phyloP scores from a whole-genome alignment of 2,797 vertebrate species.

The Phylloscopus collybita region DNA sequence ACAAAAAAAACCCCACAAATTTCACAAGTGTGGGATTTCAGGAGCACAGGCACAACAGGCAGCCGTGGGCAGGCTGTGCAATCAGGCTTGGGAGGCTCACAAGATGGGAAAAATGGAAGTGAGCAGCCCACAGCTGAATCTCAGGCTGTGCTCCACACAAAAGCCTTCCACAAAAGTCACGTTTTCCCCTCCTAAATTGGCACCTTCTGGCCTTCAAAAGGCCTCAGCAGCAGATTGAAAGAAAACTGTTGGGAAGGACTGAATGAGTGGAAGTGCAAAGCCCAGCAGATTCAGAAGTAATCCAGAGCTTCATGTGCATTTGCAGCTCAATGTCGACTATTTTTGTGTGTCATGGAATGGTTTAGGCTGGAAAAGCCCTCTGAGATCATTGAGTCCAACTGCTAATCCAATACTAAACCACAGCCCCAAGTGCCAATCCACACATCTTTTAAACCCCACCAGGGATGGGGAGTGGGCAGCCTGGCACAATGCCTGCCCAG shows the following conservation, averaged over 20 bases:
- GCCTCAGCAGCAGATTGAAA: background rate
- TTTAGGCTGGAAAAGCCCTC: background rate
- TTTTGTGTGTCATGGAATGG: accelerated
- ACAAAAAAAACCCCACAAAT: background rate
- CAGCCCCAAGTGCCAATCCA: background rate
- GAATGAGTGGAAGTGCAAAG: background rate
- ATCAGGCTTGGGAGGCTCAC: accelerated
- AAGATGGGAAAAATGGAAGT: background rate
- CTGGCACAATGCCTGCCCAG: background rate
- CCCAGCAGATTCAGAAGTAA: background rate
- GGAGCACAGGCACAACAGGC: background rate
- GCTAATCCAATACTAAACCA: background rate
- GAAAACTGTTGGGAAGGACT: background rate
- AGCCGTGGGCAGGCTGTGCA: background rate
- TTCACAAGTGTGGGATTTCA: background rate
- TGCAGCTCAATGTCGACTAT: background rate
- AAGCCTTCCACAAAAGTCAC: background rate
- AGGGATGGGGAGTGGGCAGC: background rate
- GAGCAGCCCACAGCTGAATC: background rate
- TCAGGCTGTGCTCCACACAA: background rate
- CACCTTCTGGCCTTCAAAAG: background rate
- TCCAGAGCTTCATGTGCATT: accelerated
- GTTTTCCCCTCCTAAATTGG: background rate
- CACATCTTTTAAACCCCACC: background rate
- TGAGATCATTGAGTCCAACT: background rate